Evolutionary conservation across 2,113 vertebrate species (phyloP), one percentile per base, ranked within the genome.

Genomic region (Myotis lucifugus): DNA sequence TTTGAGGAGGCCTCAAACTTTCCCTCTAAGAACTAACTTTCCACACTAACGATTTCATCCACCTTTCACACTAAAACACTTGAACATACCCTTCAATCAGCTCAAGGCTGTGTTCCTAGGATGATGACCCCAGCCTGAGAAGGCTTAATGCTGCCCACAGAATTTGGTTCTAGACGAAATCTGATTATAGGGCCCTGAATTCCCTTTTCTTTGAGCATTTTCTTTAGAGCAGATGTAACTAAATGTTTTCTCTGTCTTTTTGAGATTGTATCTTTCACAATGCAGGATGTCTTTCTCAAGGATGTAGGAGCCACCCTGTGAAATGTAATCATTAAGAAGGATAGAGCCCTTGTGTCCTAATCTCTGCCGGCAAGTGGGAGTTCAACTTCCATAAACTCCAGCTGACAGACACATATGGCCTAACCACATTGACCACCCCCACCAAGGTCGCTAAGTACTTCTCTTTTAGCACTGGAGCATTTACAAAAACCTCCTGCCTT

Each of bases 131-230:
- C 23, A 12, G 61, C 40, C 6, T 78, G 42, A 87, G 56, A 94
- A 88, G 88, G 37, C 21, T 8, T 15, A 48, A 29, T 18, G 2
- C 32, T 66, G 34, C 32, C 59, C 46, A 81, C 69, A 93, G 77
- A 91, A 96, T 85, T 79, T 90, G 72, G 25, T 7, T 79, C 34
- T n/a, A 85, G 90, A 42, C 46, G 70, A 93, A 92, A 91, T 52
- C 54, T 83, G 76, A 40, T 21, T 32, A 19, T 8, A 78, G 61
- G 70, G 19, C 40, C 82, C n/a, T 88, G 56, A 64, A 42, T 42
- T 50, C 29, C 18, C 56, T 79, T 79, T 94, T 67, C 48, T 90
- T 69, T 67, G 19, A 94, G 34, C 25, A 66, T 17, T 94, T 90
- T 85, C 48, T 52, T 94, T 90, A 91, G 66, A 74, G 88, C 84